Conservation (phyloP, 2,888 invertebrate species). For the Glaucopsyche alexis region DNA sequence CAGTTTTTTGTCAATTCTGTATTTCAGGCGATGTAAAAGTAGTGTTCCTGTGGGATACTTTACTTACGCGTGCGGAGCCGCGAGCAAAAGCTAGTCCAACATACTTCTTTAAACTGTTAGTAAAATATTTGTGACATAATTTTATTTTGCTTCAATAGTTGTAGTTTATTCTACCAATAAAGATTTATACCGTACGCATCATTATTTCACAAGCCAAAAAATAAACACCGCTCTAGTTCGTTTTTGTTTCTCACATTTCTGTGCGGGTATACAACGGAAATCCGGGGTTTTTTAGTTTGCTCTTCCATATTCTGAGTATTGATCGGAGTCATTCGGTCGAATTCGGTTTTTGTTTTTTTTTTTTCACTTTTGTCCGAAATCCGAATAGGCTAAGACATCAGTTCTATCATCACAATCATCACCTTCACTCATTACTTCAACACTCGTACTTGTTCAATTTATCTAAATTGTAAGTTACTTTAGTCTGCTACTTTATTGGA, state of each 20-base stretch:
- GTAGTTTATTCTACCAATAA: background rate
- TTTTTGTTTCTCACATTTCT: slow-evolving; percentile 13
- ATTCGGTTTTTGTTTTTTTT: slow-evolving; percentile 3
- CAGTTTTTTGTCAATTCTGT: too few species aligned
- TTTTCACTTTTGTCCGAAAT: slow-evolving; percentile 7
- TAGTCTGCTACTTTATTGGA: background rate
- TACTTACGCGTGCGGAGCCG: too few species aligned
- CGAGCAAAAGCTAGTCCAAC: too few species aligned
- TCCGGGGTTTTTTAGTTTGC: slow-evolving; percentile 20
- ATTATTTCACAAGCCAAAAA: slow-evolving; percentile 4
- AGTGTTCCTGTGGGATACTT: too few species aligned
- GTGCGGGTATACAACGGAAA: slow-evolving; percentile 21
- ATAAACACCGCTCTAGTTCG: background rate
- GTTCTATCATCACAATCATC: background rate
- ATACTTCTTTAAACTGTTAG: too few species aligned
- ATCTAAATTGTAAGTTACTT: background rate
- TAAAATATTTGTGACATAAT: too few species aligned
- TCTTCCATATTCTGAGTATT: slow-evolving; percentile 17
- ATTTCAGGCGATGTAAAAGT: too few species aligned
- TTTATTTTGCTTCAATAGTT: too few species aligned
- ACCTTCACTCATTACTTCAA: too few species aligned
- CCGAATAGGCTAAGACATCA: background rate
- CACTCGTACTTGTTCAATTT: background rate
- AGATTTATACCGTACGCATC: background rate
- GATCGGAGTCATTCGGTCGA: slow-evolving; percentile 13